Evolutionary conservation across 2,888 invertebrate genomes (phyloP).

Genomic region (Phyllotreta striolata): DNA sequence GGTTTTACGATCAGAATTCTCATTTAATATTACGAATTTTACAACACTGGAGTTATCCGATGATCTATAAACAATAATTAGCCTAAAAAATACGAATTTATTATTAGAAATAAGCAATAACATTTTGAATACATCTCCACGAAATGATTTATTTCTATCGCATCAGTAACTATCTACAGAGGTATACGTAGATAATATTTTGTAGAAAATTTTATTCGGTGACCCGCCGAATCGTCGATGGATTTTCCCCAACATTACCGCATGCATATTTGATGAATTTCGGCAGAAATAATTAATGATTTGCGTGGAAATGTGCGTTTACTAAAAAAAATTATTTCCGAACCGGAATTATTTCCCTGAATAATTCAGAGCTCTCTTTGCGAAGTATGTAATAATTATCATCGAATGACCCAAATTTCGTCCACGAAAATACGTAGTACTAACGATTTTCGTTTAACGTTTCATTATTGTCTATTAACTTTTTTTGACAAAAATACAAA

Average conservation of each 20-base stretch:
- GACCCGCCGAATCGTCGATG: slow-evolving; percentile 9
- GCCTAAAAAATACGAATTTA: slow-evolving; percentile 49
- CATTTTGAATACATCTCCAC: slow-evolving; percentile 18
- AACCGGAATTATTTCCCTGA: slow-evolving; percentile 22
- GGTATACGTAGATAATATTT: neutral
- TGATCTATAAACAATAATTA: slow-evolving; percentile 51
- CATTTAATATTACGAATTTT: slow-evolving; percentile 33
- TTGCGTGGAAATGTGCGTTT: slow-evolving; percentile 32
- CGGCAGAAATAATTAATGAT: slow-evolving; percentile 27
- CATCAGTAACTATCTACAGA: neutral
- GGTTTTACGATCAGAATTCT: slow-evolving; percentile 24
- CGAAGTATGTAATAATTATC: slow-evolving; percentile 24
- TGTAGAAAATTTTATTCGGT: slow-evolving; percentile 7
- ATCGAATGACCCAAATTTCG: slow-evolving; percentile 23
- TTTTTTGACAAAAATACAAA: neutral
- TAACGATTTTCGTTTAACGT: slow-evolving; percentile 14
- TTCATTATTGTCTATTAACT: neutral
- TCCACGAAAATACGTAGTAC: slow-evolving; percentile 15
- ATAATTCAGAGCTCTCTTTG: slow-evolving; percentile 17
- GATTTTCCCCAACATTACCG: slow-evolving; percentile 7
- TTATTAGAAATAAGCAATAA: slow-evolving; percentile 37
- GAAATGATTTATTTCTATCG: no score
- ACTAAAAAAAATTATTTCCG: slow-evolving; percentile 28
- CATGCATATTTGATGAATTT: slow-evolving; percentile 20
- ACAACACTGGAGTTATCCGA: slow-evolving; percentile 12